Evolutionary conservation across 35 echinoderm and acorn worm species (phyloP).

Genomic region (Patiria miniata): DNA sequence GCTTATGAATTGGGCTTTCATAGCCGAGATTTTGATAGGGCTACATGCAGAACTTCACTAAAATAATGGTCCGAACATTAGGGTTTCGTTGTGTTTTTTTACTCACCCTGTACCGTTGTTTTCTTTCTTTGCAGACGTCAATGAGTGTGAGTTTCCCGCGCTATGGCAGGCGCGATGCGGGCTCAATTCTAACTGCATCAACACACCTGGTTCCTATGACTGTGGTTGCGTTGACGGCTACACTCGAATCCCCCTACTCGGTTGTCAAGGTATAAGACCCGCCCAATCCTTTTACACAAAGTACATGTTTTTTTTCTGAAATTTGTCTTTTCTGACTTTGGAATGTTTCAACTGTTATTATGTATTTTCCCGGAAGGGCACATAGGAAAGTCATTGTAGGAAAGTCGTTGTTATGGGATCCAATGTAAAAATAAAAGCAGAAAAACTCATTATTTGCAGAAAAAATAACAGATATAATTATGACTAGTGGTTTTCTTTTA

Average conservation of each 20-base stretch:
- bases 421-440: too few species aligned
- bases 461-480: too few species aligned
- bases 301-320: not conserved
- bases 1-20: too few species aligned
- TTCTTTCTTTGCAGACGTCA: slow-evolving; percentile 66
- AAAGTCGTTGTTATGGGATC: too few species aligned
- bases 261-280: slow-evolving; percentile 42
- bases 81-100: too few species aligned
- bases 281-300: not conserved
- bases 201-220: slow-evolving; percentile 77
- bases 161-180: slow-evolving; percentile 80
- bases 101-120: too few species aligned
- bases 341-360: not conserved
- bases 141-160: slow-evolving; percentile 87
- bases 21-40: too few species aligned
- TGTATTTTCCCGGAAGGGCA: not conserved
- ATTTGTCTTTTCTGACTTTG: not conserved
- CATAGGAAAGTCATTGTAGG: not conserved
- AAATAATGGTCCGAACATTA: too few species aligned
- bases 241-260: not conserved
- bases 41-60: too few species aligned
- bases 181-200: slow-evolving; percentile 66
- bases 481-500: too few species aligned
- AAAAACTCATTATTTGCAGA: too few species aligned
- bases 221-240: slow-evolving; percentile 80